phyloP scores from a whole-genome alignment of 2,113 vertebrate genomes.

The Hiodon alosoides region DNA sequence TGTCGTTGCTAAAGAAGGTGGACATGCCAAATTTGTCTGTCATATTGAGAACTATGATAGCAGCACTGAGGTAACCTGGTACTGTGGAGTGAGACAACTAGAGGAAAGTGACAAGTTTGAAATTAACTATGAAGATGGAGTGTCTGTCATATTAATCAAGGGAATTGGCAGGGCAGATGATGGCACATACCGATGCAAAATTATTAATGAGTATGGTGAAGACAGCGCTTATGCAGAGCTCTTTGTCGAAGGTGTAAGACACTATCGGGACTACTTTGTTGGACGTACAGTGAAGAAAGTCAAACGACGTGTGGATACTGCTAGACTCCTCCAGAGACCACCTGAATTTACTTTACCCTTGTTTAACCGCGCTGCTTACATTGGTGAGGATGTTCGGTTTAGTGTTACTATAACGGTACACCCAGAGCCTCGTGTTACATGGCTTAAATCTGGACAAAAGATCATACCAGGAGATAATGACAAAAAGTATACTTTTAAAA shows the following conservation, averaged over 20 bases:
- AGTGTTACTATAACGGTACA: slow-evolving; percentile 96
- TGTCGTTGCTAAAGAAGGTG: slow-evolving; percentile 74
- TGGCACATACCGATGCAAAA: slow-evolving; percentile 93
- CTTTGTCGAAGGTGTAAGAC: slow-evolving; percentile 82
- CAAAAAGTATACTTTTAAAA: slow-evolving; percentile 87
- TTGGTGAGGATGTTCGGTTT: slow-evolving; percentile 85
- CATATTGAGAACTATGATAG: slow-evolving; percentile 93
- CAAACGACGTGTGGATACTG: slow-evolving; percentile 85
- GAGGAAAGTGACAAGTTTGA: slow-evolving; percentile 84
- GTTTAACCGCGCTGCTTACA: slow-evolving; percentile 80
- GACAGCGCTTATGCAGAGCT: slow-evolving; percentile 90
- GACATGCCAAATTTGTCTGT: slow-evolving; percentile 81
- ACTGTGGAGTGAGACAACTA: slow-evolving; percentile 90
- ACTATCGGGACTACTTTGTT: slow-evolving; percentile 80
- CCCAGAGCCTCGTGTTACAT: slow-evolving; percentile 89
- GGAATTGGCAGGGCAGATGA: slow-evolving; percentile 83
- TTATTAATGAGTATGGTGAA: slow-evolving; percentile 92
- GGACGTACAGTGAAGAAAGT: slow-evolving; percentile 81
- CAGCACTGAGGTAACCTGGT: slow-evolving; percentile 92
- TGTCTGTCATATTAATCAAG: slow-evolving; percentile 82
- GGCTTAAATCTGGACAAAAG: slow-evolving; percentile 96
- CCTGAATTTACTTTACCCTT: slow-evolving; percentile 96
- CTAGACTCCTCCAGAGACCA: slow-evolving; percentile 86
- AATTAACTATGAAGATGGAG: slow-evolving; percentile 86
- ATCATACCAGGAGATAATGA: slow-evolving; percentile 85